Percentiles rank a stretch among this genome's conserved stretches.
These are phyloP conservation scores for Oikopleura dioica DNA, from an alignment of 23 tunicate genomes.

Conservation along the genomic window DNA sequence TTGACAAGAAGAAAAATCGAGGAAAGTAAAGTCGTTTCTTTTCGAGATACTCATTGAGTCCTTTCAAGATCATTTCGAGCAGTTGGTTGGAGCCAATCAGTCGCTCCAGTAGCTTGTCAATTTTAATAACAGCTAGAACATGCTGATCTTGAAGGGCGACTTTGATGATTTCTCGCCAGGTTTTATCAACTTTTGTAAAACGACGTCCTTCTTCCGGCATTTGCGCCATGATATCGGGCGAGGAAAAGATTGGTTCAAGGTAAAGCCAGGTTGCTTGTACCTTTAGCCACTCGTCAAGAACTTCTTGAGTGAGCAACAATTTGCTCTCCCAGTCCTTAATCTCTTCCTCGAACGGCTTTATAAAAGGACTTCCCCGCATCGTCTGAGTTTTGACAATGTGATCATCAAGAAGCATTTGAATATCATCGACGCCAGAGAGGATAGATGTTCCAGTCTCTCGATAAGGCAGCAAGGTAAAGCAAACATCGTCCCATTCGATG, in stretches of 20 bases:
- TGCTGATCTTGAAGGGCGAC: conserved; percentile 80
- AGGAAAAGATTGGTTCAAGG: conserved; percentile 85
- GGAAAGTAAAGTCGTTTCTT: conserved; percentile 90
- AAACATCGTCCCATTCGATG: conserved; percentile 80
- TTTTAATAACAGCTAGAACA: conserved; percentile 48
- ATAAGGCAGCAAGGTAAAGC: conserved; percentile 77
- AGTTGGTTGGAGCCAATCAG: conserved; percentile 61
- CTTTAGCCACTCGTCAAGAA: conserved; percentile 86
- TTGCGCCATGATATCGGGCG: conserved; percentile 98
- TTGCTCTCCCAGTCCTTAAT: conserved; percentile 92
- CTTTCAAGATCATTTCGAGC: conserved; percentile 80
- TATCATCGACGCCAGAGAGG: conserved; percentile 69
- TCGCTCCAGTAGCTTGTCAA: conserved; percentile 81
- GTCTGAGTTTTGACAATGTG: conserved; percentile 95
- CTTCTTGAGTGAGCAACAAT: conserved; percentile 64
- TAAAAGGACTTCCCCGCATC: conserved; percentile 85
- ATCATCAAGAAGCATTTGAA: conserved; percentile 92
- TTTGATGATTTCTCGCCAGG: conserved; percentile 85
- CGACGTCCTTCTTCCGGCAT: conserved; percentile 99
- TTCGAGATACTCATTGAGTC: conserved; percentile 80
- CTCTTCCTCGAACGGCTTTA: conserved; percentile 77
- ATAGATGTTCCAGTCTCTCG: conserved; percentile 88
- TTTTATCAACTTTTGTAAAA: conserved; percentile 87
- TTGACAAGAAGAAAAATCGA: conserved; percentile 94
- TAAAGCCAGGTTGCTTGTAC: conserved; percentile 99